A percentile compares a stretch with the other conserved stretches of the same genome.
Conservation (phyloP, 2,888 invertebrate genomes). For the Drosophila meridiana region DNA sequence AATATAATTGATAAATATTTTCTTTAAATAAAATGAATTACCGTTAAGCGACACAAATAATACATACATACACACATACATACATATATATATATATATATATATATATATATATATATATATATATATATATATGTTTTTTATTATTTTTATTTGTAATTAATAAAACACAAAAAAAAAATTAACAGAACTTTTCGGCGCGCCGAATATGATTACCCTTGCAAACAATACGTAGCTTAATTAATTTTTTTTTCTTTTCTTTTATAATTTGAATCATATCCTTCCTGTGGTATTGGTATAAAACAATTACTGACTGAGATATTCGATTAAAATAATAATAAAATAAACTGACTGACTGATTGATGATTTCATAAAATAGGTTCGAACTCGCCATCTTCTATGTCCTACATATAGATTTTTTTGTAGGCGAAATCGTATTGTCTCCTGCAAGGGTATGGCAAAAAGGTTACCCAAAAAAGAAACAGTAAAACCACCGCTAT, state of each 20-base stretch:
- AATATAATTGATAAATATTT: slow-evolving; percentile 49
- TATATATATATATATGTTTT: slow-evolving; percentile 16
- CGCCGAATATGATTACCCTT: slow-evolving; percentile 4
- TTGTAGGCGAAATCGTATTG: background rate
- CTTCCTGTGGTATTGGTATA: background rate
- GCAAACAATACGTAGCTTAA: background rate
- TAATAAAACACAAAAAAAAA: slow-evolving; percentile 1
- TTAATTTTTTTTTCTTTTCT: background rate
- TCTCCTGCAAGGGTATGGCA: background rate
- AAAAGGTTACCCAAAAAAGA: slow-evolving; percentile 51
- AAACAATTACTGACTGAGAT: background rate
- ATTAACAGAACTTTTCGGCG: background rate
- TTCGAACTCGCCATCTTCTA: background rate
- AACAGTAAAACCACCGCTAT: slow-evolving; percentile 69
- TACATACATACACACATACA: slow-evolving; percentile 51
- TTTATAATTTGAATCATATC: too few species aligned
- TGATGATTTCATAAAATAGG: background rate
- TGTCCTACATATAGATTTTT: background rate
- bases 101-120: slow-evolving; percentile 14
- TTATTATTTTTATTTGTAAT: slow-evolving; percentile 37
- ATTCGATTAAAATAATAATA: background rate
- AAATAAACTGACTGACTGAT: background rate
- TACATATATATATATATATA: slow-evolving; percentile 14
- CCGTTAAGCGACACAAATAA: slow-evolving; percentile 47
- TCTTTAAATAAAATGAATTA: slow-evolving; percentile 44